These are phyloP conservation scores for Microplitis deprimator DNA, from an alignment of 2,888 invertebrate species.

Conservation along the genomic window DNA sequence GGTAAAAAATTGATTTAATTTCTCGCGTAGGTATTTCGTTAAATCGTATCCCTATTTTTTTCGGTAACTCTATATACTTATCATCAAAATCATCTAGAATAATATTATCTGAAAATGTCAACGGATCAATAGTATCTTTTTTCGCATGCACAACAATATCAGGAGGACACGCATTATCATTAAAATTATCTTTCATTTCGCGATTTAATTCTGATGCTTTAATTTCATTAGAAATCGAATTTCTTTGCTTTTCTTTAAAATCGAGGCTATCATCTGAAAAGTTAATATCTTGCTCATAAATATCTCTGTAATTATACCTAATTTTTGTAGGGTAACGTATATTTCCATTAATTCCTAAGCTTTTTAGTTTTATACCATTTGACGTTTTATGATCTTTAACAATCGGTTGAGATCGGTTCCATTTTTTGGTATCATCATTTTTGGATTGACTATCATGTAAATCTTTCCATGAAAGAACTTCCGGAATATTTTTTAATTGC, in stretches of 20 bases:
- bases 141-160: conserved; percentile 64
- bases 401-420: no score
- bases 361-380: neutral
- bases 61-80: conserved; percentile 54
- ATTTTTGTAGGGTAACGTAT: neutral
- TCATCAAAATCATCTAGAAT: conserved; percentile 53
- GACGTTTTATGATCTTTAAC: neutral
- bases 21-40: conserved; percentile 46
- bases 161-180: conserved; percentile 57
- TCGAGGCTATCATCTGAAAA: neutral
- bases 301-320: neutral
- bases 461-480: conserved; percentile 4
- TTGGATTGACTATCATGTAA: neutral
- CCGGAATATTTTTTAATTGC: neutral
- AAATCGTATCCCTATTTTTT: conserved; percentile 36
- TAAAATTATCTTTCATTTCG: conserved; percentile 19
- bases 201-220: neutral
- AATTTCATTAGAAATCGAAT: neutral
- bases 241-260: neutral
- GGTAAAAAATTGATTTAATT: conserved; percentile 56
- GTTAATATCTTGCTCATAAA: neutral
- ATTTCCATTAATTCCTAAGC: neutral
- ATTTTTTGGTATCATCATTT: no score
- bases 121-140: conserved; percentile 44
- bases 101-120: conserved; percentile 10